These are phyloP conservation scores for Drosophila orosa DNA, from an alignment of 1,140 invertebrate genomes.

Conservation along the genomic window DNA sequence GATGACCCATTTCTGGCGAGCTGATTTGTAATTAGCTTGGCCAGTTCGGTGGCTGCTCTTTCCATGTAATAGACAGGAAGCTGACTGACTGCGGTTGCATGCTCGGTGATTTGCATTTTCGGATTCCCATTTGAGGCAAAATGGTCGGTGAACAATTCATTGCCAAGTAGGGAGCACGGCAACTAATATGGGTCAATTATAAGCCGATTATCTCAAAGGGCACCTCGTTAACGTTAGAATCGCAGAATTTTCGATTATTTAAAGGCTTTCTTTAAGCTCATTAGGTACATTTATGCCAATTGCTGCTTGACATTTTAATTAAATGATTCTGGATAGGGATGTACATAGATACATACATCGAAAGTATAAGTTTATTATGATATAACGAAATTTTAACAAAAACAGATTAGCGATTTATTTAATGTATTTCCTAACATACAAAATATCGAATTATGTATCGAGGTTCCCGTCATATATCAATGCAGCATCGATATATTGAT, in stretches of 20 bases:
- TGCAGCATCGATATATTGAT: not conserved
- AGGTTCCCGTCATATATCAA: not conserved
- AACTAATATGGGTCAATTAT: slow-evolving; percentile 30
- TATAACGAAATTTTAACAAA: not conserved
- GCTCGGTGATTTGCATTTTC: slow-evolving; percentile 30
- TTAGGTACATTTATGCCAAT: not conserved
- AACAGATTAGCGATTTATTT: not conserved
- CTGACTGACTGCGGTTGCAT: slow-evolving; percentile 32
- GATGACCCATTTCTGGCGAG: slow-evolving; percentile 58
- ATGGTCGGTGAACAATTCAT: slow-evolving; percentile 38
- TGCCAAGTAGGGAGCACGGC: slow-evolving; percentile 1
- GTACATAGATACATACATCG: not conserved
- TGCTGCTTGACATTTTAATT: not conserved
- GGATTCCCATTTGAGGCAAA: slow-evolving; percentile 17
- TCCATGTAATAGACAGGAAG: slow-evolving; percentile 46
- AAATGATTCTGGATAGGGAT: not conserved
- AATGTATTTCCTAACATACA: not conserved
- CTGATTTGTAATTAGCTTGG: slow-evolving; percentile 52
- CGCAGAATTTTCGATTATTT: not conserved
- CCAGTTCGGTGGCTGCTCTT: slow-evolving; percentile 33
- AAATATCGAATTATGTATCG: not conserved
- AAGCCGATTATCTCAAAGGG: not conserved
- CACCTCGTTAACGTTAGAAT: not conserved
- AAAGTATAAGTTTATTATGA: too few relatives aligned
- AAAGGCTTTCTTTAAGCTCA: too few relatives aligned